Conservation (phyloP, 2,797 vertebrate species). For the Taeniopygia guttata region DNA sequence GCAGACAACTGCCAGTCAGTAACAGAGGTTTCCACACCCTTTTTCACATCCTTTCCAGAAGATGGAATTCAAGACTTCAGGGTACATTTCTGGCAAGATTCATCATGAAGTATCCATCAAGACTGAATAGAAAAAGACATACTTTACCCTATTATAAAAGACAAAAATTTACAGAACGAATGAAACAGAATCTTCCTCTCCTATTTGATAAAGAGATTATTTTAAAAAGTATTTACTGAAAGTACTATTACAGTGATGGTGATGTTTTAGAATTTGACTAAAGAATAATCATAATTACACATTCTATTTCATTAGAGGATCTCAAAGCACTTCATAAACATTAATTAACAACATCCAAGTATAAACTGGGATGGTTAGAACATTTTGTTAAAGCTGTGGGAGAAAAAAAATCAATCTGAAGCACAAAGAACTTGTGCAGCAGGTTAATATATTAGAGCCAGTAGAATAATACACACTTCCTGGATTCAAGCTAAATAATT, state of each 20-base stretch:
- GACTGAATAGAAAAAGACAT: not conserved
- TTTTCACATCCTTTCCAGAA: not conserved
- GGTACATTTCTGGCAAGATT: not conserved
- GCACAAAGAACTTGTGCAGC: slow-evolving; percentile 3
- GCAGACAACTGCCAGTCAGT: not conserved
- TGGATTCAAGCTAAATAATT: not conserved
- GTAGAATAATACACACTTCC: not conserved
- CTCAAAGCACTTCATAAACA: slow-evolving; percentile 49
- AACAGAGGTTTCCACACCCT: not conserved
- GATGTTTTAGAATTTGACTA: slow-evolving; percentile 18
- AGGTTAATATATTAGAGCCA: slow-evolving; percentile 27
- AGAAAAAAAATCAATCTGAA: slow-evolving; percentile 34
- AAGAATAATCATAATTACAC: slow-evolving; percentile 27
- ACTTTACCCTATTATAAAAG: not conserved
- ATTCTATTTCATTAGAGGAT: slow-evolving; percentile 47
- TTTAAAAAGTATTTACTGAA: not conserved
- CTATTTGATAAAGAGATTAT: not conserved
- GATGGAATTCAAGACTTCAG: not conserved
- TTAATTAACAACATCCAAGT: slow-evolving; percentile 43
- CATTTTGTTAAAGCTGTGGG: slow-evolving; percentile 16
- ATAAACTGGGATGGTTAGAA: slow-evolving; percentile 48
- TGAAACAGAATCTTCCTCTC: not conserved
- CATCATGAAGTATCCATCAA: not conserved
- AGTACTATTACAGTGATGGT: not conserved
- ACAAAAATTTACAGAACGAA: not conserved